phyloP scores from a whole-genome alignment of 2,888 invertebrate species.

The Acanthococcus lagerstroemiae region DNA sequence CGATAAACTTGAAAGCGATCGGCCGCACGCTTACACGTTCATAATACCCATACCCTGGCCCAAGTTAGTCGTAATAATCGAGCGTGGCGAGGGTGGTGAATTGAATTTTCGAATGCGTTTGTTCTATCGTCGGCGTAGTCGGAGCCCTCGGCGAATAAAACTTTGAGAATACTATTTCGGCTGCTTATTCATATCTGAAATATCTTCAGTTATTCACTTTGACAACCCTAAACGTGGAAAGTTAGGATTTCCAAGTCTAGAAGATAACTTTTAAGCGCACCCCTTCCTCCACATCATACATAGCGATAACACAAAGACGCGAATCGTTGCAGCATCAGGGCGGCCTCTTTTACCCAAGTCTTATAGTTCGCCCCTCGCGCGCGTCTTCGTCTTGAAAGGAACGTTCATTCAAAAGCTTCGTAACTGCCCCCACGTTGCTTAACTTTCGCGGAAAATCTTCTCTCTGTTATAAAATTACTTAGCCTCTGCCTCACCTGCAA shows the following conservation, averaged over 20 bases:
- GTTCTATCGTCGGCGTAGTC: too few relatives aligned
- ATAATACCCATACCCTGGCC: too few relatives aligned
- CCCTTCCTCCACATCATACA: slow-evolving; percentile 1
- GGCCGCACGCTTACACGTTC: too few relatives aligned
- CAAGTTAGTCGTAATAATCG: too few relatives aligned
- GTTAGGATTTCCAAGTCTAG: slow-evolving; percentile 20
- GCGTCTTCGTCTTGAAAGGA: neutral
- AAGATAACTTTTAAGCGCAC: slow-evolving; percentile 9
- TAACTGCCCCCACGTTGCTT: neutral
- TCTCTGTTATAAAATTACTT: neutral
- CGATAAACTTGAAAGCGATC: too few relatives aligned
- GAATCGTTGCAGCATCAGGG: slow-evolving; percentile 12
- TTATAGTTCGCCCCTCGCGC: neutral
- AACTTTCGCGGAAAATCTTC: neutral
- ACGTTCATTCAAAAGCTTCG: neutral
- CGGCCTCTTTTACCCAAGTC: slow-evolving; percentile 16
- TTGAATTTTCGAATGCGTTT: too few relatives aligned
- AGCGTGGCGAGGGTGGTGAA: too few relatives aligned
- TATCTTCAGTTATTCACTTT: slow-evolving; percentile 24
- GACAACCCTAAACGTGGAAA: too few relatives aligned
- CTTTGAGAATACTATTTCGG: neutral
- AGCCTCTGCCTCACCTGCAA: neutral
- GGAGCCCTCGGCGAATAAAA: too few relatives aligned
- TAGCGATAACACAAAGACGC: slow-evolving; percentile 20
- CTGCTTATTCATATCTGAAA: slow-evolving; percentile 15